These are phyloP conservation scores for Clarias magur DNA, from an alignment of 2,113 vertebrate species.

Conservation along the genomic window DNA sequence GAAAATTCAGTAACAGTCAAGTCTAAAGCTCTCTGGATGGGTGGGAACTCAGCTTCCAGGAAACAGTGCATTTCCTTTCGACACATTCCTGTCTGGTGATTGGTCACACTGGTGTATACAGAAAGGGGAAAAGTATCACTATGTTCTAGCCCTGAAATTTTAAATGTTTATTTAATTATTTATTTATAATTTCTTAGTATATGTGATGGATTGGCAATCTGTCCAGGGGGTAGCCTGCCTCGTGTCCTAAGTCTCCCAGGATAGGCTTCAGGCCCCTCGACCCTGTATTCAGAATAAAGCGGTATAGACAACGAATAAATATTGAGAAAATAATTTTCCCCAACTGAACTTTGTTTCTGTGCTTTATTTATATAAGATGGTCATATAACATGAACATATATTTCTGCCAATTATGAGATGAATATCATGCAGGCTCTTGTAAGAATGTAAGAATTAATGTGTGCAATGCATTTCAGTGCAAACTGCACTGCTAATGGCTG, in stretches of 20 bases:
- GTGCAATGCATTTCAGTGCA: neutral
- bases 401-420: neutral
- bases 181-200: neutral
- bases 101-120: slow-evolving; percentile 71
- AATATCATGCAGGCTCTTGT: neutral
- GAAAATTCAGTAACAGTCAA: neutral
- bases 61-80: slow-evolving; percentile 66
- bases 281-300: too few species aligned
- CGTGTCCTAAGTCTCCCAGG: too few species aligned
- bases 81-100: slow-evolving; percentile 53
- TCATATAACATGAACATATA: neutral
- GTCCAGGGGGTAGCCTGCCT: too few species aligned
- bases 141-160: slow-evolving; percentile 40
- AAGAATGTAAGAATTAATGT: neutral
- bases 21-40: slow-evolving; percentile 11
- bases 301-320: too few species aligned
- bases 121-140: slow-evolving; percentile 68
- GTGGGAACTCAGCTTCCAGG: slow-evolving; percentile 69
- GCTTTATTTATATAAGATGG: neutral
- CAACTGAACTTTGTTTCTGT: neutral
- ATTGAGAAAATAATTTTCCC: neutral
- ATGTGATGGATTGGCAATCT: neutral
- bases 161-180: neutral
- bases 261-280: too few species aligned
- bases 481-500: slow-evolving; percentile 9